Conservation (phyloP, 2,797 vertebrate species). For the Labroides dimidiatus region DNA sequence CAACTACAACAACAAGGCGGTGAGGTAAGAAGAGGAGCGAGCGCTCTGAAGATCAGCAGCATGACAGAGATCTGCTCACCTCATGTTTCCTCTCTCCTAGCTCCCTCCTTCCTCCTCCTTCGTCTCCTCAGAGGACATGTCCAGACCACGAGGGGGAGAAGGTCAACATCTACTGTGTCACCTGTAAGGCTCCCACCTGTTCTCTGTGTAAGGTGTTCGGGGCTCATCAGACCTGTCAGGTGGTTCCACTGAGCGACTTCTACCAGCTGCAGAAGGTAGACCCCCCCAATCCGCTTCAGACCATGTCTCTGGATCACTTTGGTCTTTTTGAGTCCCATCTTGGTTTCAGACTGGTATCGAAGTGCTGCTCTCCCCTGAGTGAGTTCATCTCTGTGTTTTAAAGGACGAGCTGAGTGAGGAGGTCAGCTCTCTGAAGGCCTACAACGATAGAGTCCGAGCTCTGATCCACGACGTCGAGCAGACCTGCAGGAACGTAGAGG, state of each 20-base stretch:
- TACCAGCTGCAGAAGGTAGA: constrained; percentile 83
- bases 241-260: constrained; percentile 81
- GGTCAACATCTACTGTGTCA: constrained; percentile 87
- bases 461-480: constrained; percentile 75
- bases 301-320: no score
- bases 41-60: no score
- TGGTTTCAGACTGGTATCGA: no score
- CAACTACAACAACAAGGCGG: constrained; percentile 19
- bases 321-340: no score
- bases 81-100: constrained; percentile 19
- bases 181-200: constrained; percentile 83
- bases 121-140: constrained; percentile 70
- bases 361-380: no score
- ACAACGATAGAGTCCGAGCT: constrained; percentile 72
- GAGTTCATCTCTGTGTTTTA: background rate
- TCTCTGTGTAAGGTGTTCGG: constrained; percentile 90
- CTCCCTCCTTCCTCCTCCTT: constrained; percentile 55
- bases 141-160: constrained; percentile 84
- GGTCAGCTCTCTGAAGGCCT: constrained; percentile 65
- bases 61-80: no score
- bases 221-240: constrained; percentile 81
- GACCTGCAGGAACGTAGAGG: constrained; percentile 80
- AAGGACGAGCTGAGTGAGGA: constrained; percentile 78
- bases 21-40: constrained; percentile 53
- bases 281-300: no score